Evolutionary conservation across 2,113 vertebrate genomes (phyloP), one percentile per base, ranked within the genome.

Genomic region (Irena cyanogastra): DNA sequence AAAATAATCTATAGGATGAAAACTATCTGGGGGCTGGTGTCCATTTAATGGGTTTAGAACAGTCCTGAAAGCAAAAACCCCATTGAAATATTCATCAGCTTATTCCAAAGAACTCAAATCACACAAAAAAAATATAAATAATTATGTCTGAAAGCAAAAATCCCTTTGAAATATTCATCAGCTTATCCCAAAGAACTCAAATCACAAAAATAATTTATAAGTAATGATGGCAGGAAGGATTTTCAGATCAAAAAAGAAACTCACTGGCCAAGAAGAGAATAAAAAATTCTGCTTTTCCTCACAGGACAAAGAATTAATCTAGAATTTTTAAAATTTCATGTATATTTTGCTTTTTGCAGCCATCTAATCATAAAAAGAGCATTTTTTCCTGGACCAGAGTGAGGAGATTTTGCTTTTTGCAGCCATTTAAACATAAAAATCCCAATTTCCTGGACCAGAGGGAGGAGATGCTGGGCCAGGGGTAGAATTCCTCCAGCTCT

Each of bases 401-500:
- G 41, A 41, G 41, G 41, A 41, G 41, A 9, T n/a, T 60, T 87
- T 60, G 54, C 22, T n/a, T 60, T 65, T 11, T 31, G 27, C 42
- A 71, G 37, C 20, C 20, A 61, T 37, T 16, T 5, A 13, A 35
- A 33, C 8, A 7, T 22, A 35, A 13, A 47, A 24, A 24, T 23
- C 35, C 12, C 26, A n/a, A 33, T 64, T 1, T 0, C 47, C 39
- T 24, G 16, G 85, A 49, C 10, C 37, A 26, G 18, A 13, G 72
- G 0, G 41, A 75, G 80, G 91, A 6, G 75, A 47, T 87, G 64
- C 53, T 66, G 4, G 39, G 53, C 50, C 1, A 71, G 57, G 21
- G 27, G 26, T 5, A 20, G 61, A 85, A 95, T 95, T 95, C 91
- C 87, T 85, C 11, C 59, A 64, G 85, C 71, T 85, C 96, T 95